A percentile compares a stretch with the other conserved stretches of the same genome.
Evolutionary conservation across 2,113 vertebrate species (phyloP).

Genomic region (Eolophus roseicapilla): DNA sequence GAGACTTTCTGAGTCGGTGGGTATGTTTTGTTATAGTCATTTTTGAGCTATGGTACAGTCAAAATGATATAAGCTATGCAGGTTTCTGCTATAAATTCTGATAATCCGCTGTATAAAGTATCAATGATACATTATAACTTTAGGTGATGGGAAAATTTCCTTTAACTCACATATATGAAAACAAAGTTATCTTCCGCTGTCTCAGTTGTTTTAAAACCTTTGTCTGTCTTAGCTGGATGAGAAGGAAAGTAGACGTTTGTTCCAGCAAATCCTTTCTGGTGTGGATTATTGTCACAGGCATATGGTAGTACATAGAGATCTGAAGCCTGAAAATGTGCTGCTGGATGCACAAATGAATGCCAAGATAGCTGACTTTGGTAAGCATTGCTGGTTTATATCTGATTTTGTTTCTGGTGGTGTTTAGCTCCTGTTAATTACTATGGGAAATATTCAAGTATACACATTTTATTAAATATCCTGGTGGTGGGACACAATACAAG

Average conservation of each 20-base stretch:
- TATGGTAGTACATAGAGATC: conserved; percentile 98
- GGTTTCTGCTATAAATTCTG: neutral
- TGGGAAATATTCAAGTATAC: neutral
- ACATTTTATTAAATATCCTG: neutral
- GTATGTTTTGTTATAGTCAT: neutral
- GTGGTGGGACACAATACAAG: neutral
- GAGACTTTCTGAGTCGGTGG: neutral
- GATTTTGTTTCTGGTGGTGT: neutral
- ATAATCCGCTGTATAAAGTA: neutral
- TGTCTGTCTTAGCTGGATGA: conserved; percentile 86
- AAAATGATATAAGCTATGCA: neutral
- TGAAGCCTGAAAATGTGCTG: conserved; percentile 98
- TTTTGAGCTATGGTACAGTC: neutral
- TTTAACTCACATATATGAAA: neutral
- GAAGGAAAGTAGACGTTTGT: conserved; percentile 94
- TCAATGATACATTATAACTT: neutral
- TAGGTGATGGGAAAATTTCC: neutral
- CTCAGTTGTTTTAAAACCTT: neutral
- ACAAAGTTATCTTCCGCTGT: neutral
- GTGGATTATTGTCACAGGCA: conserved; percentile 99
- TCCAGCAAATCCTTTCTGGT: conserved; percentile 98
- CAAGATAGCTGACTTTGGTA: conserved; percentile 98
- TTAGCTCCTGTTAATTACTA: neutral
- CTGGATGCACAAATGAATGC: conserved; percentile 99
- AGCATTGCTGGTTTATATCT: conserved; percentile 15